Conservation (phyloP, 2,113 vertebrate genomes). For the Xenus cinereus region DNA sequence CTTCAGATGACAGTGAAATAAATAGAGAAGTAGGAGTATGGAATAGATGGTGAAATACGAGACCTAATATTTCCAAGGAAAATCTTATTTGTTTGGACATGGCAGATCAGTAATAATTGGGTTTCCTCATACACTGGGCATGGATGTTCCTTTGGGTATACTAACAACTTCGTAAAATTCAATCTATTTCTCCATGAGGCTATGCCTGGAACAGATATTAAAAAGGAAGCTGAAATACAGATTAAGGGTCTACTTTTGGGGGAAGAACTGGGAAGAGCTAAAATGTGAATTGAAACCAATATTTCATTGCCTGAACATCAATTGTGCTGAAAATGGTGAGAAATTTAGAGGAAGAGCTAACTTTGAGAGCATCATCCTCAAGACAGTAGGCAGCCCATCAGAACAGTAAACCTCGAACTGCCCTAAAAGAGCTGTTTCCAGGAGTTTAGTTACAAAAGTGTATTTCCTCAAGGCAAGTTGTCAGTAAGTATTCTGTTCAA, state of each 20-base stretch:
- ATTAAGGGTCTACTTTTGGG: not conserved
- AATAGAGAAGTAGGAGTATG: not conserved
- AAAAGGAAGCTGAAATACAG: not conserved
- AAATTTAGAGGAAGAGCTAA: not conserved
- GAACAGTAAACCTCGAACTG: not conserved
- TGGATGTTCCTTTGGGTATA: not conserved
- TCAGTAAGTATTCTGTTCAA: not conserved
- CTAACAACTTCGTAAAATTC: not conserved
- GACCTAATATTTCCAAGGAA: not conserved
- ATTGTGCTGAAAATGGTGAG: not conserved
- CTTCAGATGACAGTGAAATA: not conserved
- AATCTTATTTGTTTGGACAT: not conserved
- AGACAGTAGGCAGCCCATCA: not conserved
- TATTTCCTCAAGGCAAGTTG: not conserved
- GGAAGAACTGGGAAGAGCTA: not conserved
- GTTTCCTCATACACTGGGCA: not conserved
- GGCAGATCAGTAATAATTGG: not conserved
- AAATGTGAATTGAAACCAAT: not conserved
- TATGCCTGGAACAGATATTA: not conserved
- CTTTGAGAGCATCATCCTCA: not conserved
- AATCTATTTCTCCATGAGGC: not conserved
- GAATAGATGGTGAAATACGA: not conserved
- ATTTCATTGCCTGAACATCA: not conserved
- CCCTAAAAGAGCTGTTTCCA: not conserved
- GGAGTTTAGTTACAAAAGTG: not conserved